A percentile compares a stretch with the other conserved stretches of the same genome.
Evolutionary conservation across 2,113 vertebrate species (phyloP).

Genomic region (Camelus dromedarius): DNA sequence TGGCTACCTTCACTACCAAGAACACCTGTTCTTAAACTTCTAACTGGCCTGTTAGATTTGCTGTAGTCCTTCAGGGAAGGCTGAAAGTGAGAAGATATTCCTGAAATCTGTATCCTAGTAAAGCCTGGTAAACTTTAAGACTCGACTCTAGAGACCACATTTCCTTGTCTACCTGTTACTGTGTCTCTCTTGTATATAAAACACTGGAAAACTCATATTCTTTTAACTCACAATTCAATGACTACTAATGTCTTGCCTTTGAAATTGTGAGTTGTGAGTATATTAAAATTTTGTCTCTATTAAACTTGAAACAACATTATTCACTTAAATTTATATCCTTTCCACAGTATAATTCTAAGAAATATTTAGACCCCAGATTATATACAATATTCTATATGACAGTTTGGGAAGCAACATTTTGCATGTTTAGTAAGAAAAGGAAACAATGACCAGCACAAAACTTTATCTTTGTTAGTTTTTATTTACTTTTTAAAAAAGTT

Average conservation of each 20-base stretch:
- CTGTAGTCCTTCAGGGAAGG: background rate
- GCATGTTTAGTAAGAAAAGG: background rate
- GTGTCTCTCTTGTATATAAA: slow-evolving; percentile 13
- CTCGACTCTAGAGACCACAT: background rate
- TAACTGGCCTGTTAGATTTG: background rate
- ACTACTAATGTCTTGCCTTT: background rate
- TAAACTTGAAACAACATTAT: background rate
- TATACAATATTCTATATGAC: background rate
- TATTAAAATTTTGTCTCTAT: background rate
- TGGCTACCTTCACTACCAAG: background rate
- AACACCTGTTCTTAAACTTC: background rate
- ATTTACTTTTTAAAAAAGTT: background rate
- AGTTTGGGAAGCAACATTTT: slow-evolving; percentile 16
- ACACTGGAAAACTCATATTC: background rate
- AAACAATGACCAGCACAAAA: background rate
- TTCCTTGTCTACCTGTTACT: background rate
- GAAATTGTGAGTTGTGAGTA: background rate
- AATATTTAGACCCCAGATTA: background rate
- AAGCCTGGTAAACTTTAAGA: background rate
- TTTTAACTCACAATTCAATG: background rate
- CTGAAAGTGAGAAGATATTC: background rate
- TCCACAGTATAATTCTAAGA: background rate
- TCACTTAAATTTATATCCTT: background rate
- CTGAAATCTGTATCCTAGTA: background rate
- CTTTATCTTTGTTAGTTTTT: background rate